These are phyloP conservation scores for Nephrocerus scutellatus DNA, from an alignment of 2,888 invertebrate species.

Conservation along the genomic window DNA sequence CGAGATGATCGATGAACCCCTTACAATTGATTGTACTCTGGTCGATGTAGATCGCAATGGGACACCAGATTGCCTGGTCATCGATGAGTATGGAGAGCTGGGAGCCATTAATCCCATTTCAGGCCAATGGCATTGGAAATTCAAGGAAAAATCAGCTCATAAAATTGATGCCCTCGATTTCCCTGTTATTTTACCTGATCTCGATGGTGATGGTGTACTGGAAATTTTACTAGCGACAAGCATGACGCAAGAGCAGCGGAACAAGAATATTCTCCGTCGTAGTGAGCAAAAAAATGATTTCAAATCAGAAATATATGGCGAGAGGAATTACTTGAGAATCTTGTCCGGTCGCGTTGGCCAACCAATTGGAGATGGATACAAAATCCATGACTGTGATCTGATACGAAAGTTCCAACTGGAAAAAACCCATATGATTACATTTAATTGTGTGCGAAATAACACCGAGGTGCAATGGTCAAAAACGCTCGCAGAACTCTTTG, in stretches of 20 bases:
- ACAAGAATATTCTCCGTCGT: constrained; percentile 29
- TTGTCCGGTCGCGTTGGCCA: constrained; percentile 64
- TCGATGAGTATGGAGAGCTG: constrained; percentile 61
- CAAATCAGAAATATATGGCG: constrained; percentile 43
- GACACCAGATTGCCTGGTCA: constrained; percentile 66
- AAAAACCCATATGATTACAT: constrained; percentile 50
- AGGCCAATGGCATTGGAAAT: constrained; percentile 53
- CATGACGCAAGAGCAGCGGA: constrained; percentile 36
- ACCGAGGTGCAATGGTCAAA: constrained; percentile 52
- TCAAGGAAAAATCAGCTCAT: constrained; percentile 34
- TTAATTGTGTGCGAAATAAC: constrained; percentile 55
- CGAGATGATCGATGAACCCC: constrained; percentile 60
- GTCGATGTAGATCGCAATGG: constrained; percentile 67
- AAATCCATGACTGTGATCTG: constrained; percentile 54
- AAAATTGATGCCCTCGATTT: constrained; percentile 58
- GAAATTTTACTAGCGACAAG: constrained; percentile 61
- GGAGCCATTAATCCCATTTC: constrained; percentile 56
- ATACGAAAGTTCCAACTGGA: constrained; percentile 54
- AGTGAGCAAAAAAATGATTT: constrained; percentile 19
- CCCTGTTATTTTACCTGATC: constrained; percentile 64
- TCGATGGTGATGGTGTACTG: constrained; percentile 63
- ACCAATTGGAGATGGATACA: constrained; percentile 58
- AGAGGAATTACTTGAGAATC: constrained; percentile 58
- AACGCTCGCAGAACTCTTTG: constrained; percentile 47
- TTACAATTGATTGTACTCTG: constrained; percentile 64